Conservation (phyloP, 2,113 vertebrate species). For the Neofelis nebulosa region DNA sequence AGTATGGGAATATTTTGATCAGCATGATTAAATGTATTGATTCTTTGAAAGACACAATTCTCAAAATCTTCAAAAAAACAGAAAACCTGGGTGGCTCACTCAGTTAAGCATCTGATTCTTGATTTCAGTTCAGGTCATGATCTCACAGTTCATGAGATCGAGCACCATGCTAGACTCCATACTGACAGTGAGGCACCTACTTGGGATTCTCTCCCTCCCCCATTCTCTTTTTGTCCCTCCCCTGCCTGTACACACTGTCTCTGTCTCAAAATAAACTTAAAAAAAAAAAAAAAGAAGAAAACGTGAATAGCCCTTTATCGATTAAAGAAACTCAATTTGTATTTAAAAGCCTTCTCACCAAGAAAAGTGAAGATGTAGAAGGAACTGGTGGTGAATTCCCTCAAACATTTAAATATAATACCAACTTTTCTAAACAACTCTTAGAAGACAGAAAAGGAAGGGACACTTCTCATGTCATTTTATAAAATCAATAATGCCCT, state of each 20-base stretch:
- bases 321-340: neutral
- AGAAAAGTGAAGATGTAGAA: neutral
- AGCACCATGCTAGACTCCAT: too few relatives aligned
- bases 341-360: neutral
- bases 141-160: too few relatives aligned
- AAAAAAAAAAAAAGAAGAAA: neutral
- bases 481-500: neutral
- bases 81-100: neutral
- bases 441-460: neutral
- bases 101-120: too few relatives aligned
- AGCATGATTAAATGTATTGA: neutral
- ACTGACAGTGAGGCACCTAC: too few relatives aligned
- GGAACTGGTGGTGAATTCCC: neutral
- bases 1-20: neutral
- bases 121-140: too few relatives aligned
- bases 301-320: neutral
- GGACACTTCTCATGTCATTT: neutral
- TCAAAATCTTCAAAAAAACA: neutral
- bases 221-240: too few relatives aligned
- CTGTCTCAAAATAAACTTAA: neutral
- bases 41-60: neutral
- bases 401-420: neutral
- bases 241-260: too few relatives aligned
- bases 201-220: too few relatives aligned
- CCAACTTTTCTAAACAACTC: neutral